These are phyloP conservation scores for Campoplex capitator DNA, from an alignment of 2,888 invertebrate species.

Conservation along the genomic window DNA sequence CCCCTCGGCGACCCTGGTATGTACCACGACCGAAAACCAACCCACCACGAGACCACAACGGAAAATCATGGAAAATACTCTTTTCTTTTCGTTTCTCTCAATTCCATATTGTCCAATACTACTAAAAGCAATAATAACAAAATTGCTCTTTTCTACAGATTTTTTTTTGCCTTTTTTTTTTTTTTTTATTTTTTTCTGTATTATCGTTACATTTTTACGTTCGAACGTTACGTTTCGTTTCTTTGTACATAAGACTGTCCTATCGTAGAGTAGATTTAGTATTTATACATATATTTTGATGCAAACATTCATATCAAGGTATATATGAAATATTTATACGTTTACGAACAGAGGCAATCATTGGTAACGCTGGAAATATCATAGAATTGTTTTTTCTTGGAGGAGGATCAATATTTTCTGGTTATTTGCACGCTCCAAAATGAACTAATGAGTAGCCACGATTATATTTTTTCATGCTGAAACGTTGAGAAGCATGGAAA, in stretches of 20 bases:
- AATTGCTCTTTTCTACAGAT: conserved; percentile 5
- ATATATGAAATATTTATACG: not conserved
- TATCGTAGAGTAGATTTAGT: conserved; percentile 72
- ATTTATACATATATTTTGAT: conserved; percentile 44
- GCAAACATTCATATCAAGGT: not conserved
- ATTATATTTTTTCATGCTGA: not conserved
- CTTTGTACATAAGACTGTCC: conserved; percentile 72
- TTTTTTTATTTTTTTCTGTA: conserved; percentile 74
- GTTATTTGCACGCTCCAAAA: not conserved
- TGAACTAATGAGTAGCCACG: not conserved
- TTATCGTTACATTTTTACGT: conserved; percentile 68
- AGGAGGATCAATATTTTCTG: not conserved
- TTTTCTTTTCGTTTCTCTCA: conserved; percentile 60
- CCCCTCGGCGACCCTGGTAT: conserved; percentile 90
- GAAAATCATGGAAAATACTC: conserved; percentile 51
- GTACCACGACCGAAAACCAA: conserved; percentile 83
- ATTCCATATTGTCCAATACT: conserved; percentile 60
- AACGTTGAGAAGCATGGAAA: not conserved
- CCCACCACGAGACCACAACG: conserved; percentile 69
- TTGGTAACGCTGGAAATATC: not conserved
- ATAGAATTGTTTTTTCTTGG: not conserved
- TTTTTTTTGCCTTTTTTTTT: conserved; percentile 72
- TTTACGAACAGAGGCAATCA: not conserved
- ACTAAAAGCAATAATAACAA: not conserved
- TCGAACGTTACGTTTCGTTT: conserved; percentile 67